Conservation (phyloP, 1,140 invertebrate genomes). For the Apolygus lucorum region DNA sequence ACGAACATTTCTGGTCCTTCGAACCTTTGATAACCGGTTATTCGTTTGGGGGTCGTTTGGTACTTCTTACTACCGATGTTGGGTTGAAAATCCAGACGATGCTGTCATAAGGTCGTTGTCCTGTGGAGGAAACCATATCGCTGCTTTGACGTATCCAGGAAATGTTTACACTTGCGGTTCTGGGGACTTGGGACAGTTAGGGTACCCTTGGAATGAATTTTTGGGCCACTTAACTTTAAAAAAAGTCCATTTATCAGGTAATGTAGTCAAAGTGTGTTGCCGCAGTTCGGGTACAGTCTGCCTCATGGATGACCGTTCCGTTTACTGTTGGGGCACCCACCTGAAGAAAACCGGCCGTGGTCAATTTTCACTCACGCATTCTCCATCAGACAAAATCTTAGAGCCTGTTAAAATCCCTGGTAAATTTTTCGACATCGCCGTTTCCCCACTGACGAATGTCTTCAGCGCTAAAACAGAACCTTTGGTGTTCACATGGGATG, state of each 20-base stretch:
- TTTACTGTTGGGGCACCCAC: background rate
- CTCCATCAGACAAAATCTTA: background rate
- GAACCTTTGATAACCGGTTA: background rate
- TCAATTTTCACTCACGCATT: background rate
- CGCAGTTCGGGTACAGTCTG: background rate
- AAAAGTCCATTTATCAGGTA: background rate
- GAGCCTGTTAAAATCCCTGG: background rate
- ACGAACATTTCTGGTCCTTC: background rate
- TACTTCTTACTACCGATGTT: background rate
- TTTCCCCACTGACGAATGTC: background rate
- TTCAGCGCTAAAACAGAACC: background rate
- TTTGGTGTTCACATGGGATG: background rate
- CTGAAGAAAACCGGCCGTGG: background rate
- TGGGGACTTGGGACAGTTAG: background rate
- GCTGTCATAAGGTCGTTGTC: background rate
- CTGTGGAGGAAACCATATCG: background rate
- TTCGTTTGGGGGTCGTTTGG: background rate
- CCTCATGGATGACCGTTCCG: background rate
- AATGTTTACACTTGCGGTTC: background rate
- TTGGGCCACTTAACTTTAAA: background rate
- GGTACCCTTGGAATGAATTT: background rate
- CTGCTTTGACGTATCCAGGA: background rate
- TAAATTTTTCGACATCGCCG: background rate
- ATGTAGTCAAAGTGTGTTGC: background rate
- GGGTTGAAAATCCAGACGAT: background rate